Base-by-base conservation (phyloP, 1,140 invertebrate genomes). In the Aphidius ervi region DNA sequence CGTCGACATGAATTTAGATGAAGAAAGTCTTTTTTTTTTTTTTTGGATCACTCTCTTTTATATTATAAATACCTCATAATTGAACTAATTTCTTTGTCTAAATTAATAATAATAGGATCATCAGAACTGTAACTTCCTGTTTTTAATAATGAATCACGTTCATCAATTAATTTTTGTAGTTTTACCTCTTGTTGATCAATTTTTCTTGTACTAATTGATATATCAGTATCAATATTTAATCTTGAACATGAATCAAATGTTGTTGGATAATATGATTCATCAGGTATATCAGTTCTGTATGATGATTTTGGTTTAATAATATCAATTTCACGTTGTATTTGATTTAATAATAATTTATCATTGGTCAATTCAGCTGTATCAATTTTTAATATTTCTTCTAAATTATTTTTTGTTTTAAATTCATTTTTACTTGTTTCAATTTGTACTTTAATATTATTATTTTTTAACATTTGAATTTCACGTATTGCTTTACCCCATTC, bases 401-500 rank as follows among this genome's bases (percentile, higher is more conserved):
- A 65, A 42, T 75, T 79, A 40, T 53, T 67, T 67, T 62, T 54
- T 40, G 72, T 74, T 61, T 72, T 74, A 5, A 82, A 66, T 67
- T 82, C 78, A 46, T 82, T 76, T 48, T 74, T 79, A 57, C 68
- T 81, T 6, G 66, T 74, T 65, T 79, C 76, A 4, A 81, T 74
- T 65, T 82, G 78, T 9, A 69, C 49, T 59, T 83, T 67, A 63
- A 82, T 67, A 43, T 83, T 73, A 65, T 77, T 67, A 20, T 74
- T 72, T 70, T 82, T 84, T 54, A 78, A 67, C 47, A 70, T 70
- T 61, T 84, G 83, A 63, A 85, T 76, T 65, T 86, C 84, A 9
- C 80, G 71, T 10, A 84, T 77, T 5, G 82, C 80, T 41, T 80
- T 78, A 4, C 74, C 76, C 83, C 83, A 86, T 66, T 85, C 78